Percentiles rank a stretch among this genome's conserved stretches.
Conservation (phyloP, 2,888 invertebrate species). For the Scaptomyza parva region DNA sequence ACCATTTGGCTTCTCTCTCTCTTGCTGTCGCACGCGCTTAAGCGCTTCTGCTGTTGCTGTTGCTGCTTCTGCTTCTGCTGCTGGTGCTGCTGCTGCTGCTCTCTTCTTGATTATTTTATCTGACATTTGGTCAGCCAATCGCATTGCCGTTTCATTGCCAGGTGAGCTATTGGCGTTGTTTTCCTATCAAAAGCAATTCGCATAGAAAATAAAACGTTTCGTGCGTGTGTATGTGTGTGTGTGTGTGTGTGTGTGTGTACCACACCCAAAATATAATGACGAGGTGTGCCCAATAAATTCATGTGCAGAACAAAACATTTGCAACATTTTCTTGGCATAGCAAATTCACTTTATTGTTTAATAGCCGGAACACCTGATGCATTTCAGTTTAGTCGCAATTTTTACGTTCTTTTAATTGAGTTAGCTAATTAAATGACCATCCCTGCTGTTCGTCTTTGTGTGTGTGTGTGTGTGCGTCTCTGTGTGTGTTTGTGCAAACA, state of each 20-base stretch:
- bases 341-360: conserved; percentile 39
- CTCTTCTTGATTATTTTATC: conserved; percentile 70
- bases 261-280: conserved; percentile 62
- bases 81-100: conserved; percentile 25
- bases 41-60: conserved; percentile 19
- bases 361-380: conserved; percentile 69
- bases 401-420: conserved; percentile 77
- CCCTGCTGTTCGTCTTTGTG: conserved; percentile 21
- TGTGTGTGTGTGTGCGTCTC: background rate
- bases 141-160: conserved; percentile 72
- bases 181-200: conserved; percentile 50
- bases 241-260: conserved; percentile 14
- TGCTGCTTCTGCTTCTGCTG: conserved; percentile 26
- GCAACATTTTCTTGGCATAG: background rate
- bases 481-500: background rate
- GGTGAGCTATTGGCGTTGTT: conserved; percentile 65
- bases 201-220: conserved; percentile 27
- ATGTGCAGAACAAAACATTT: background rate
- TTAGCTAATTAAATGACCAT: conserved; percentile 72
- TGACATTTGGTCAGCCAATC: conserved; percentile 70
- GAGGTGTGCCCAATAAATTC: conserved; percentile 49
- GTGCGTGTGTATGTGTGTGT: background rate
- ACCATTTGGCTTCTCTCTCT: conserved; percentile 20
- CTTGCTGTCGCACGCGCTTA: conserved; percentile 20
- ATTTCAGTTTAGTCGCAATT: conserved; percentile 39